Evolutionary conservation across 1,140 invertebrate genomes (phyloP).

Genomic region (Drosophila sechellia): DNA sequence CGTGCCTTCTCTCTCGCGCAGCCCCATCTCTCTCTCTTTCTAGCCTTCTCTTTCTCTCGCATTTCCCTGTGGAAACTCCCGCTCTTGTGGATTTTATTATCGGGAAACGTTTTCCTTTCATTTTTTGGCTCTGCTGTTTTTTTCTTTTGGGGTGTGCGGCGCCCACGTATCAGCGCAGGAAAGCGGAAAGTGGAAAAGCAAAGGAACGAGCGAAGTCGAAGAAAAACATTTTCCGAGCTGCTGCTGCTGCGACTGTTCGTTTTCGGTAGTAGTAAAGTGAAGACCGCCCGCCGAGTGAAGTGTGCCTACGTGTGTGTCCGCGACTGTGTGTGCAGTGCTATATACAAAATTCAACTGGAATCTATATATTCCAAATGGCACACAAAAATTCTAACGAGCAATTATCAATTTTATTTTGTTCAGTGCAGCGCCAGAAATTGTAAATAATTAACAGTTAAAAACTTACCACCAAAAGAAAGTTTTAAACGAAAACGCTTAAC

Average conservation of each 20-base stretch:
- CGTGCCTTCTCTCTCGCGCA: slow-evolving; percentile 32
- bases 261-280: slow-evolving; percentile 18
- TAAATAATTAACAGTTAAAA: slow-evolving; percentile 73
- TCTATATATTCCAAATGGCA: slow-evolving; percentile 1
- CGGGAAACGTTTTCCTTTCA: slow-evolving; percentile 69
- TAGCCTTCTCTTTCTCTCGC: slow-evolving; percentile 7
- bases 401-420: slow-evolving; percentile 33
- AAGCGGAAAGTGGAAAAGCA: slow-evolving; percentile 52
- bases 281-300: slow-evolving; percentile 54
- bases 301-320: slow-evolving; percentile 38
- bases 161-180: slow-evolving; percentile 63
- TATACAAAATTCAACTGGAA: slow-evolving; percentile 11
- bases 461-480: slow-evolving; percentile 70
- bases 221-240: slow-evolving; percentile 68
- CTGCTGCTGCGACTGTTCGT: slow-evolving; percentile 37
- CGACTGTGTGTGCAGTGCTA: slow-evolving; percentile 21
- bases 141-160: slow-evolving; percentile 62
- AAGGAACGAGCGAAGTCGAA: slow-evolving; percentile 33
- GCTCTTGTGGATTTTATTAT: slow-evolving; percentile 68
- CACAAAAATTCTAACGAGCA: slow-evolving; percentile 8
- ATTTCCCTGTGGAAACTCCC: slow-evolving; percentile 34
- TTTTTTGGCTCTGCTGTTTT: slow-evolving; percentile 50
- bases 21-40: slow-evolving; percentile 4
- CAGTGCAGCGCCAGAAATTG: slow-evolving; percentile 71
- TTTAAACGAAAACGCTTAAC: slow-evolving; percentile 37